phyloP scores from a whole-genome alignment of 1,140 invertebrate species.

The Teleopsis dalmanni region DNA sequence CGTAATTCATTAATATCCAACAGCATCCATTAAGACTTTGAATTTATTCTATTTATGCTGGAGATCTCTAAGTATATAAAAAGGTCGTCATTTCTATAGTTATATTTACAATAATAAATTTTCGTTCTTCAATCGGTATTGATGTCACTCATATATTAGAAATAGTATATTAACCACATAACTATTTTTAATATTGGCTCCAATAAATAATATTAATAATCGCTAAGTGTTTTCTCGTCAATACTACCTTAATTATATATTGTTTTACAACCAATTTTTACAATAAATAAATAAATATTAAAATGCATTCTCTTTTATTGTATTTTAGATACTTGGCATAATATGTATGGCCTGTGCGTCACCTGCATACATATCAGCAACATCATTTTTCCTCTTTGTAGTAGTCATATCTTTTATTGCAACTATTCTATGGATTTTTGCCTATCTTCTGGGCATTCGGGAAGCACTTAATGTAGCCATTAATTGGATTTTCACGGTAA shows the following conservation, averaged over 20 bases:
- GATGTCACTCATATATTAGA: too few species aligned
- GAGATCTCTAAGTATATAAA: too few species aligned
- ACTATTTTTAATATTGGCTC: too few species aligned
- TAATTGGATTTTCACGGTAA: conserved; percentile 77
- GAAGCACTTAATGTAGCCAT: conserved; percentile 69
- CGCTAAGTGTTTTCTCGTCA: too few species aligned
- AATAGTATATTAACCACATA: too few species aligned
- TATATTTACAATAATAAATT: too few species aligned
- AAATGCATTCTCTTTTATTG: conserved; percentile 14
- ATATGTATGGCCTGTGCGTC: conserved; percentile 71
- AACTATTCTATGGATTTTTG: conserved; percentile 70
- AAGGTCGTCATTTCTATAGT: too few species aligned
- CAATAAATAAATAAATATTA: not conserved
- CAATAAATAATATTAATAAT: too few species aligned
- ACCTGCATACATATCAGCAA: conserved; percentile 53
- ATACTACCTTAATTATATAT: not conserved
- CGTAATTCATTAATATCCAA: too few species aligned
- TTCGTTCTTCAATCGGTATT: too few species aligned
- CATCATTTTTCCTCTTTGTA: conserved; percentile 78
- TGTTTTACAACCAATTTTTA: not conserved
- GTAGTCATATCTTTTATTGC: conserved; percentile 71
- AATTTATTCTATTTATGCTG: too few species aligned
- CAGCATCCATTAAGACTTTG: too few species aligned
- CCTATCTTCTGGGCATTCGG: conserved; percentile 71
- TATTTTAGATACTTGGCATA: conserved; percentile 73